Base-by-base conservation (phyloP, 2,888 invertebrate genomes). In the Trachelus troglodyta region DNA sequence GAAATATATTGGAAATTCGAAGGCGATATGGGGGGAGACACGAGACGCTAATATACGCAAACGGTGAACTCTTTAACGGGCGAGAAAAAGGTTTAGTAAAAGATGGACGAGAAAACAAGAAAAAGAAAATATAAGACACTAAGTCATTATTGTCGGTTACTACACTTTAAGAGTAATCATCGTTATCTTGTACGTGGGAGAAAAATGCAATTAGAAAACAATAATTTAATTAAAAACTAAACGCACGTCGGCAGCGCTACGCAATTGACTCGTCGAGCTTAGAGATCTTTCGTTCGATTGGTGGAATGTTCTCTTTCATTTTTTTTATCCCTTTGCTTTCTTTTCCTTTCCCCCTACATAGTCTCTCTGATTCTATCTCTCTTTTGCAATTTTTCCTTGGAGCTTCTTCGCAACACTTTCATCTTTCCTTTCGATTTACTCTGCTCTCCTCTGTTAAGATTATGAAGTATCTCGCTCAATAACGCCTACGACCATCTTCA, bases 301-400 rank as follows among this genome's bases (percentile, higher is more conserved):
- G 75, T 88, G 88, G 87, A 89, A 89, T 89, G 88, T 88, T 85
- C 81, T 85, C 73, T 76, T 79, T 77, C 37, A 74, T 77, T 78
- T 33, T 75, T 34, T 76, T 34, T 76, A 68, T 75, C 40, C 69
- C 56, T 34, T 31, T 79, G 12, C 30, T 77, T 40, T 69, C 35
- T 74, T 33, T 35, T 68, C 34, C 74, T 71, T 37, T 37, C 34
- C 31, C 31, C 56, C 69, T 12, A n/a, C 15, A 15, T 31, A n/a
- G 35, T 33, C 34, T 35, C 12, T 71, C n/a, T 75, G 74, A 73
- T 30, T 76, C 75, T 78, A 68, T 76, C 77, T 80, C 77, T 80
- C 77, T 79, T 78, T 74, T 82, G 81, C 78, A 73, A 77, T 15
- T 40, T 69, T 77, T 35, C 35, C 74, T 78, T 77, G 79, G 77